Conservation (phyloP, 2,113 vertebrate species). For the western clawed frog (Xenopus tropicalis) region DNA sequence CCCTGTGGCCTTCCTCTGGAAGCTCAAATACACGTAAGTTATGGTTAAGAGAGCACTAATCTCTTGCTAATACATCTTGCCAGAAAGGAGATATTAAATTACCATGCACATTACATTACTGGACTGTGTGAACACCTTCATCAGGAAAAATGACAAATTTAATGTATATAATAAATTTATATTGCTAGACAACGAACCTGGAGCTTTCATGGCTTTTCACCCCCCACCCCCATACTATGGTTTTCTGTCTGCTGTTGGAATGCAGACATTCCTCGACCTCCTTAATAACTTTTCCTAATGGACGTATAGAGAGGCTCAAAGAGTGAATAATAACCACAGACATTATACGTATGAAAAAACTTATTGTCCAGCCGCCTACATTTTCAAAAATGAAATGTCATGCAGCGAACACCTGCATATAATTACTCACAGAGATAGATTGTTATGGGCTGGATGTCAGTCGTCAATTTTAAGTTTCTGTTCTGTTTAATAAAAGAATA, state of each 20-base stretch:
- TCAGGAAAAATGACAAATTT: constrained; percentile 42
- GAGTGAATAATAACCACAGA: constrained; percentile 11
- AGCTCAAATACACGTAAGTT: constrained; percentile 25
- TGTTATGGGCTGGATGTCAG: neutral
- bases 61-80: constrained; percentile 35
- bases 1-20: constrained; percentile 1
- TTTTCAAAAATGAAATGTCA: constrained; percentile 26
- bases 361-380: constrained; percentile 14
- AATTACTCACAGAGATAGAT: constrained; percentile 22
- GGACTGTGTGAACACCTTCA: constrained; percentile 39
- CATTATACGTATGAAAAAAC: constrained; percentile 27
- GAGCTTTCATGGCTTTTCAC: constrained; percentile 27
- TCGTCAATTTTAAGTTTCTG: neutral
- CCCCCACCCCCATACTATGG: constrained; percentile 11
- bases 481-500: neutral
- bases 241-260: constrained; percentile 32
- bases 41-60: constrained; percentile 28
- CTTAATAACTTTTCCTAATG: constrained; percentile 38
- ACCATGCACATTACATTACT: constrained; percentile 35
- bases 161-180: constrained; percentile 36
- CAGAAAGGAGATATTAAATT: constrained; percentile 38
- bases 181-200: constrained; percentile 15
- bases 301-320: constrained; percentile 20
- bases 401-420: constrained; percentile 28
- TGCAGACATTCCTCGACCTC: constrained; percentile 35